A percentile compares a stretch with the other conserved stretches of the same genome.
Conservation (phyloP, 2,113 vertebrate species). For the Neodontobutis hainanensis region DNA sequence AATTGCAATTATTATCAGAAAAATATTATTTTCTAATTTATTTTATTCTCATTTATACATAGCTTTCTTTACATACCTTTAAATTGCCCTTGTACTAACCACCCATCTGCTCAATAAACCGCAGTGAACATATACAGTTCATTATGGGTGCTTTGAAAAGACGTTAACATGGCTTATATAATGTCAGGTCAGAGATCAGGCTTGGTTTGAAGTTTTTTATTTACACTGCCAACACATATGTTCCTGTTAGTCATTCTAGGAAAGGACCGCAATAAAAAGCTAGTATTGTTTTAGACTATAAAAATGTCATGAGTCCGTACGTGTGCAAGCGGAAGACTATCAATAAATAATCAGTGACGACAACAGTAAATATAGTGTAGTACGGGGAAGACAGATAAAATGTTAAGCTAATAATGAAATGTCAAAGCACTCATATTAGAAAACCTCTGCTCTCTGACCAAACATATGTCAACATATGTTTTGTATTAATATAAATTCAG, state of each 20-base stretch:
- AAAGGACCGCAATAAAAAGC: not conserved
- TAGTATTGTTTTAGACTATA: not conserved
- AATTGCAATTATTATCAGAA: not conserved
- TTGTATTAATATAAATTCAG: conserved; percentile 47
- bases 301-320: not conserved
- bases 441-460: not conserved
- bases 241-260: conserved; percentile 1
- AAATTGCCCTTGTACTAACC: not conserved
- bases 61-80: not conserved
- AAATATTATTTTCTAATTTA: not conserved
- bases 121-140: not conserved
- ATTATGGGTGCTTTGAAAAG: not conserved
- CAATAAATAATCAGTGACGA: not conserved
- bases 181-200: not conserved
- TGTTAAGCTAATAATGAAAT: conserved; percentile 12
- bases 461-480: no score
- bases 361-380: not conserved
- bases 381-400: not conserved
- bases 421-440: conserved; percentile 7
- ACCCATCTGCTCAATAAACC: not conserved
- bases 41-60: not conserved
- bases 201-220: not conserved
- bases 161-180: not conserved
- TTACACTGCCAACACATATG: not conserved
- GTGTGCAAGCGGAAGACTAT: not conserved